Conservation (phyloP, 2,113 vertebrate genomes). For the Craseonycteris thonglongyai region DNA sequence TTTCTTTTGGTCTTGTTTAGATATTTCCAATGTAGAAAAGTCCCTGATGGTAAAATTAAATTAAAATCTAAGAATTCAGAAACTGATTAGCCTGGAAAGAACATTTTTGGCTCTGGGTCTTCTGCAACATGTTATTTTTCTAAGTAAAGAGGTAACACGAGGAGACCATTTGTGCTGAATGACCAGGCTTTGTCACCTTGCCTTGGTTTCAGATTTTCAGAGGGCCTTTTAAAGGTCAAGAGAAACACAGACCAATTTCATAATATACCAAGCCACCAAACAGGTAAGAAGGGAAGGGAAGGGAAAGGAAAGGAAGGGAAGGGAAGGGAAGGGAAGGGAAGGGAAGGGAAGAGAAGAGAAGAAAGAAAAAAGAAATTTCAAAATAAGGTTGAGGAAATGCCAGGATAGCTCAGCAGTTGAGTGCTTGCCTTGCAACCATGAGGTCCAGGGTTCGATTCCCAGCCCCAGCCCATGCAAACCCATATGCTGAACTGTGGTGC, state of each 20-base stretch:
- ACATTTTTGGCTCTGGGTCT: background rate
- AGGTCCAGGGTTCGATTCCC: too few relatives aligned
- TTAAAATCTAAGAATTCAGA: background rate
- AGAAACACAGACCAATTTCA: background rate
- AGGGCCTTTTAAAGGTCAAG: conserved; percentile 42
- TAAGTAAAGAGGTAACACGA: conserved; percentile 48
- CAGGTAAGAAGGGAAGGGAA: too few relatives aligned
- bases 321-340: background rate
- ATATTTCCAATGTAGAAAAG: background rate
- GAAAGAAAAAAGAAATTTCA: background rate
- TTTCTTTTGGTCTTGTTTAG: background rate
- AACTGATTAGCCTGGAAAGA: background rate
- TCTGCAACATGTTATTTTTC: background rate
- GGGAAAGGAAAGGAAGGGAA: background rate
- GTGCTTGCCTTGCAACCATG: too few relatives aligned
- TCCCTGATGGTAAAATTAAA: background rate
- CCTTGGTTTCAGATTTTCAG: conserved; percentile 42
- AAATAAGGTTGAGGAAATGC: background rate
- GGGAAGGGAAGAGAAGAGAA: background rate
- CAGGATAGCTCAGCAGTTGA: too few relatives aligned
- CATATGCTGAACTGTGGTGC: too few relatives aligned
- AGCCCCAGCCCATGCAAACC: too few relatives aligned
- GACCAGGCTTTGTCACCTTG: conserved; percentile 25
- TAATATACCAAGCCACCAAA: background rate
- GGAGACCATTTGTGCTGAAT: conserved; percentile 7